Percentiles rank a stretch among this genome's conserved stretches.
Evolutionary conservation across 1,140 invertebrate genomes (phyloP).

Genomic region (Pararge aegeria): DNA sequence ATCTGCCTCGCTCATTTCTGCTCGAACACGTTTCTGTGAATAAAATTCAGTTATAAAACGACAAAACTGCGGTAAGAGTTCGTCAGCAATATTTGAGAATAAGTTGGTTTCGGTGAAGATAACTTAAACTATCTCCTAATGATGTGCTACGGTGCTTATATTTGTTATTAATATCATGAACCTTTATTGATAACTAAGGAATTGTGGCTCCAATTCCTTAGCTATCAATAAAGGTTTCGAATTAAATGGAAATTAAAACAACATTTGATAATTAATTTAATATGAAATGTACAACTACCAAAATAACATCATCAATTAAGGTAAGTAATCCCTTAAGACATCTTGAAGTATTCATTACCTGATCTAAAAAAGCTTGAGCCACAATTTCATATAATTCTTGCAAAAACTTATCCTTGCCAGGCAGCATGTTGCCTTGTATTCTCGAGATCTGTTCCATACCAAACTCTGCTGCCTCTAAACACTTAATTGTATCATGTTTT

Average conservation of each 20-base stretch:
- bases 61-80: not conserved
- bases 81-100: not conserved
- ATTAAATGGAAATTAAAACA: no score
- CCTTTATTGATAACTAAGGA: no score
- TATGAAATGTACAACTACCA: no score
- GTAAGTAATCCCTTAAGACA: no score
- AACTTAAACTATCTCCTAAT: not conserved
- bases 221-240: no score
- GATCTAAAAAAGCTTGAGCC: slow-evolving; percentile 60
- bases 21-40: slow-evolving; percentile 60
- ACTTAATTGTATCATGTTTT: slow-evolving; percentile 55
- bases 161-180: no score
- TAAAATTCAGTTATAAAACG: slow-evolving; percentile 18
- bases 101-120: not conserved
- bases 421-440: slow-evolving; percentile 51
- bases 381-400: slow-evolving; percentile 55
- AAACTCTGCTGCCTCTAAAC: slow-evolving; percentile 62
- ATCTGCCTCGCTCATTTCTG: slow-evolving; percentile 60
- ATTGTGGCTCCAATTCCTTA: no score
- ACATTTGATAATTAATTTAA: no score
- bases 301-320: no score
- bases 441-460: slow-evolving; percentile 63
- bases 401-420: slow-evolving; percentile 59
- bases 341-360: no score
- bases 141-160: not conserved